These are phyloP conservation scores for Trissoscelio sp. DNA, from an alignment of 2,888 invertebrate genomes.

Conservation along the genomic window DNA sequence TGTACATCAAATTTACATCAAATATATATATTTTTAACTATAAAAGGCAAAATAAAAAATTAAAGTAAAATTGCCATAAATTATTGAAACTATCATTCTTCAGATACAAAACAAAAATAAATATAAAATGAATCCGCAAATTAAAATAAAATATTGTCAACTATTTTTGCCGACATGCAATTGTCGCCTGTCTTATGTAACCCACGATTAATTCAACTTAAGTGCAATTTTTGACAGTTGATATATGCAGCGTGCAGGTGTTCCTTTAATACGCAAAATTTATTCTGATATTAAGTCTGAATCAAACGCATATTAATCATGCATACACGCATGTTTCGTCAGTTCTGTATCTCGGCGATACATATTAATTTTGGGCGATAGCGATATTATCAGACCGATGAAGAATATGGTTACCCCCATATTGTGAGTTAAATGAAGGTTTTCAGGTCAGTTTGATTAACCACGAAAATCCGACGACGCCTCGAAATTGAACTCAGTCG, in stretches of 20 bases:
- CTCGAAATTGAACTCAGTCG: conserved; percentile 27
- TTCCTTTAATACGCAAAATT: conserved; percentile 45
- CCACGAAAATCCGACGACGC: conserved; percentile 38
- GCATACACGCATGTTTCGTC: conserved; percentile 56
- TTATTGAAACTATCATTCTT: no score
- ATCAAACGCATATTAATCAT: conserved; percentile 43
- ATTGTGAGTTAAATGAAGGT: conserved; percentile 58
- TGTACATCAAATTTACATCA: no score
- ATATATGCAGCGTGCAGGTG: conserved; percentile 40
- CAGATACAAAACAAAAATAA: no score
- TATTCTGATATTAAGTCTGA: conserved; percentile 47
- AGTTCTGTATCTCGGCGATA: conserved; percentile 47
- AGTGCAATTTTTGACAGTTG: conserved; percentile 50
- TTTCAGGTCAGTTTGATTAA: conserved; percentile 68
- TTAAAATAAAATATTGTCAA: neutral
- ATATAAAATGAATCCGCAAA: neutral
- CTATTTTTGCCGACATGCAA: conserved; percentile 8
- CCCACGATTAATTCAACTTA: conserved; percentile 12
- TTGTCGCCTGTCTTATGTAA: conserved; percentile 4
- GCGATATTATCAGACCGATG: conserved; percentile 30
- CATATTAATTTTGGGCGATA: conserved; percentile 55
- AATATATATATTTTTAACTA: no score
- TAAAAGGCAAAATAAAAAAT: no score
- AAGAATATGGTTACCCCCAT: conserved; percentile 22
- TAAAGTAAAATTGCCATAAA: no score